Percentiles rank a stretch among this genome's conserved stretches.
phyloP scores from a whole-genome alignment of 2,113 vertebrate genomes.

The Hyperopisus bebe region DNA sequence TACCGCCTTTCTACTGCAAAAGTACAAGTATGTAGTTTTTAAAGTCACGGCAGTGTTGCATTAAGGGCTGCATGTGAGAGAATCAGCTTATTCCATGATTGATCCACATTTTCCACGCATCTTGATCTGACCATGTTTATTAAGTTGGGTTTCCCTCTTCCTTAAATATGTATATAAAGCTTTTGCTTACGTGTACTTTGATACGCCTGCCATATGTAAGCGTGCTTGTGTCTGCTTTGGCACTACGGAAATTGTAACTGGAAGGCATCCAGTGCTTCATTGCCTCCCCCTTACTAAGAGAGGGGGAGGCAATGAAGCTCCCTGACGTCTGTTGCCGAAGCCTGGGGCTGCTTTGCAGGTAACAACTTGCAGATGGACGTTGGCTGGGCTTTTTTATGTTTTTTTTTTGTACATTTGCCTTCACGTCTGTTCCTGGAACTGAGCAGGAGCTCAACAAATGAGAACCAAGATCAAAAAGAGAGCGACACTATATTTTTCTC shows the following conservation, averaged over 20 bases:
- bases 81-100: neutral
- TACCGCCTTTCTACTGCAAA: neutral
- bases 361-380: constrained; percentile 33
- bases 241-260: neutral
- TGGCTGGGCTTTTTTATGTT: neutral
- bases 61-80: neutral
- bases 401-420: neutral
- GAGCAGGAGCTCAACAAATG: neutral
- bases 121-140: neutral
- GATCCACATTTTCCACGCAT: neutral
- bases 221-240: neutral
- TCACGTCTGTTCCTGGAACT: constrained; percentile 19
- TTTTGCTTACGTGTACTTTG: neutral
- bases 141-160: neutral
- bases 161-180: neutral
- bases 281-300: constrained; percentile 22
- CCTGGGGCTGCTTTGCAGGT: constrained; percentile 31
- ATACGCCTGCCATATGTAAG: neutral
- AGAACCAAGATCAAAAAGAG: neutral
- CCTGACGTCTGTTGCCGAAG: constrained; percentile 25
- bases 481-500: neutral
- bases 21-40: neutral
- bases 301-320: neutral
- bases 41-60: neutral
- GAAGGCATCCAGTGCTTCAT: constrained; percentile 24